Conservation (phyloP, 2,888 invertebrate species). For the Abrostola triplasia region DNA sequence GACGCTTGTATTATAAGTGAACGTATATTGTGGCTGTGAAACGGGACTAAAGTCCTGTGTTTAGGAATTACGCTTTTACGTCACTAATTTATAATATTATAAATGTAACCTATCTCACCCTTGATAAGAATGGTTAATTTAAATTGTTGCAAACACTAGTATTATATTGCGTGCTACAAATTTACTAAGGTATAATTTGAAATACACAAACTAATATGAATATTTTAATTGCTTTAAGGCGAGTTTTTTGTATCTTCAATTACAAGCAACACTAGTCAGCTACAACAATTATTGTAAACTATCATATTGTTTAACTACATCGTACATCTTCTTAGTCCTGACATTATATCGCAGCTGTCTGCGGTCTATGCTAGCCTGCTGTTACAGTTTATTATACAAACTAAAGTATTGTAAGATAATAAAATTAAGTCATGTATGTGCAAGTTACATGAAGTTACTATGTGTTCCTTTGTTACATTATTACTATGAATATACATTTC, state of each 20-base stretch:
- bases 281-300: conserved; percentile 60
- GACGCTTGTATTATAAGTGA: conserved; percentile 82
- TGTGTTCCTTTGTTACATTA: conserved; percentile 49
- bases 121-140: conserved; percentile 52
- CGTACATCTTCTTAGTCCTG: conserved; percentile 42
- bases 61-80: conserved; percentile 83
- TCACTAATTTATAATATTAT: conserved; percentile 81
- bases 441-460: conserved; percentile 27
- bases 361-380: conserved; percentile 16
- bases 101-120: conserved; percentile 60
- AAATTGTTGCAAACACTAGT: conserved; percentile 47
- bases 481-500: conserved; percentile 23
- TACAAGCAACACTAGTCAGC: conserved; percentile 77
- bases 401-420: conserved; percentile 34
- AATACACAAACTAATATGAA: conserved; percentile 36
- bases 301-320: conserved; percentile 39
- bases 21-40: conserved; percentile 87
- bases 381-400: conserved; percentile 16
- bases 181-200: conserved; percentile 12
- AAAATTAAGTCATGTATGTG: conserved; percentile 40
- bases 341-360: conserved; percentile 9
- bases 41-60: conserved; percentile 76
- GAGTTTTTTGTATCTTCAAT: conserved; percentile 61
- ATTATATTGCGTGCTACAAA: conserved; percentile 27
- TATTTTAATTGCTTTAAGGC: conserved; percentile 49